These are phyloP conservation scores for Corvus moneduloides DNA, from an alignment of 2,113 vertebrate genomes.

Conservation along the genomic window DNA sequence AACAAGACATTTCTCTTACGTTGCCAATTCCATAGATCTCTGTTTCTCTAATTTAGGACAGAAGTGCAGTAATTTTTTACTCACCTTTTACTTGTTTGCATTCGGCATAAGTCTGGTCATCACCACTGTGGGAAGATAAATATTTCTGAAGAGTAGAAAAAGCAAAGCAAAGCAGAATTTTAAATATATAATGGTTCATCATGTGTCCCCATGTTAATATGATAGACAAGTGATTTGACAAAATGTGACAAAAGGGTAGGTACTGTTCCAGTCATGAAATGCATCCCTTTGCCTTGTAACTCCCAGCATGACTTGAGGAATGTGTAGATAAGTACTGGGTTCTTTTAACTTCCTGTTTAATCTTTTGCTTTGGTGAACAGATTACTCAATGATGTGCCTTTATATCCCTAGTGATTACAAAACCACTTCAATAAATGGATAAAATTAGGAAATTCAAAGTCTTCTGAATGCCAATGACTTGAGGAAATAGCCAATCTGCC, in stretches of 20 bases:
- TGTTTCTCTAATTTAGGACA: neutral
- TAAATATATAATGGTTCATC: neutral
- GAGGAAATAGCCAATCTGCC: neutral
- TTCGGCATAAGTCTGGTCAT: neutral
- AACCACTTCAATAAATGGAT: neutral
- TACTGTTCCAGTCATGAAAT: neutral
- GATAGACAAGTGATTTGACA: neutral
- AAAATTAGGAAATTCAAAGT: neutral
- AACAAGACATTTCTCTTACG: neutral
- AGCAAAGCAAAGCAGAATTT: neutral
- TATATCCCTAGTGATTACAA: neutral
- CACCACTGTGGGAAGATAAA: neutral
- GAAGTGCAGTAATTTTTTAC: neutral
- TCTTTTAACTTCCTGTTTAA: neutral
- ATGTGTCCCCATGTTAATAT: neutral
- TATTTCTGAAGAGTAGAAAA: neutral
- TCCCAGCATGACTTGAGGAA: neutral
- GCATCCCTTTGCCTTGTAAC: neutral
- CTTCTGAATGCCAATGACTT: neutral
- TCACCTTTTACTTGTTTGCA: neutral
- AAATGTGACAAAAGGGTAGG: neutral
- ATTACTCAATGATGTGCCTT: neutral
- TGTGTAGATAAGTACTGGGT: neutral
- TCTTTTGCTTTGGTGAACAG: neutral
- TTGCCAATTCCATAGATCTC: neutral